Evolutionary conservation across 2,888 invertebrate genomes (phyloP).

Genomic region (Cheilosia vulpina): DNA sequence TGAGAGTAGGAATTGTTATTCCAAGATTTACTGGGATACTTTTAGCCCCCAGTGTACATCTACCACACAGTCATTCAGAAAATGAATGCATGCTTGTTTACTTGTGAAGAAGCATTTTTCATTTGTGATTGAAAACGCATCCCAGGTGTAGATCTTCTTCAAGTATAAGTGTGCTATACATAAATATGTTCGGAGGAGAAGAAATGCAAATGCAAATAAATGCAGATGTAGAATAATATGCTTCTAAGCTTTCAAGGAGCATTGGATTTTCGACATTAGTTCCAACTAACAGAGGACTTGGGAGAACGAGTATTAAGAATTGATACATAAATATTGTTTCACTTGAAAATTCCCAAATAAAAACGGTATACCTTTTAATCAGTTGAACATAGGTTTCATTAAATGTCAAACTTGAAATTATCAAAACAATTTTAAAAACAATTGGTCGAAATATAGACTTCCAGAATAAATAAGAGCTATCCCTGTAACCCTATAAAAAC

Average conservation of each 20-base stretch:
- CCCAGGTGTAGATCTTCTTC: background rate
- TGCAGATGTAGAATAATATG: conserved; percentile 64
- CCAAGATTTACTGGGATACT: conserved; percentile 30
- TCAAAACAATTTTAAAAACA: too few relatives aligned
- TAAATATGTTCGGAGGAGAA: background rate
- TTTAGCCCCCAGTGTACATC: background rate
- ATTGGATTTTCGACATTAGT: too few relatives aligned
- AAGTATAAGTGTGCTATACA: background rate
- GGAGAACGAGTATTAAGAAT: too few relatives aligned
- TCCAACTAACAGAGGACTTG: too few relatives aligned
- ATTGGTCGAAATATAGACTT: too few relatives aligned
- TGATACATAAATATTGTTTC: too few relatives aligned
- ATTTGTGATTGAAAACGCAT: conserved; percentile 18
- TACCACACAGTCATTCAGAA: background rate
- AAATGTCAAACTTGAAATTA: too few relatives aligned
- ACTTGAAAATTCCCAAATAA: too few relatives aligned
- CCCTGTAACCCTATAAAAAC: too few relatives aligned
- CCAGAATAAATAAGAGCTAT: too few relatives aligned
- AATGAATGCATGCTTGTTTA: conserved; percentile 33
- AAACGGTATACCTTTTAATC: too few relatives aligned
- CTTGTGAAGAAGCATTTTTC: conserved; percentile 45
- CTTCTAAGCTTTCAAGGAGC: background rate
- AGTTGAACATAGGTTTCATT: too few relatives aligned
- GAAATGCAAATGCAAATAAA: conserved; percentile 67
- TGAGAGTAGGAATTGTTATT: conserved; percentile 35